These are phyloP conservation scores for Clusia tigrina DNA, from an alignment of 2,888 invertebrate species.

Conservation along the genomic window DNA sequence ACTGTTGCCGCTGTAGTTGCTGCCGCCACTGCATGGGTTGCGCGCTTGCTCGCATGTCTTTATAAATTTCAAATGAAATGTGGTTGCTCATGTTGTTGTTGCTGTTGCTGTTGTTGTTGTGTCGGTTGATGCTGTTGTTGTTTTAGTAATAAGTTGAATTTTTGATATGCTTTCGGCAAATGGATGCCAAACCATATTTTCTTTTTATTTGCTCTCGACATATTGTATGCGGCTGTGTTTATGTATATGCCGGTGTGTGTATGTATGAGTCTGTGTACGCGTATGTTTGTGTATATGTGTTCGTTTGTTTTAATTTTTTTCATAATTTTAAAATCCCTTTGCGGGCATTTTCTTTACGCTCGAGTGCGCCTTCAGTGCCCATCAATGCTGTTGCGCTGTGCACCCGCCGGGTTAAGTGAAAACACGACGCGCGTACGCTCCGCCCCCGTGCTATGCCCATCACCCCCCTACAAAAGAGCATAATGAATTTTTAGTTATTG, in stretches of 20 bases:
- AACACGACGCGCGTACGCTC: neutral
- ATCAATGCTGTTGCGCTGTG: neutral
- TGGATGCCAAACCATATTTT: constrained; percentile 30
- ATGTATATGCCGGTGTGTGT: constrained; percentile 1
- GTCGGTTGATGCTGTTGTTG: constrained; percentile 13
- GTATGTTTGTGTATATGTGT: neutral
- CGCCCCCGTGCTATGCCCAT: neutral
- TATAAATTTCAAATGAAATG: constrained; percentile 21
- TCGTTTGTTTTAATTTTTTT: neutral
- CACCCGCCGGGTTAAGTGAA: neutral
- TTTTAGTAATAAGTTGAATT: constrained; percentile 40
- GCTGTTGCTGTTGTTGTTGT: constrained; percentile 15
- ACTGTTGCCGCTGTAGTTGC: constrained; percentile 5
- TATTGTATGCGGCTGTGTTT: neutral
- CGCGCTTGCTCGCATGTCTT: neutral
- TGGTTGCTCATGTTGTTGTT: constrained; percentile 14
- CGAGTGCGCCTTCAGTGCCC: neutral
- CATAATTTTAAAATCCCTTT: neutral
- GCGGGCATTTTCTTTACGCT: neutral
- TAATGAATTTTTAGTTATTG: constrained; percentile 55
- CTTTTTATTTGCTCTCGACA: neutral
- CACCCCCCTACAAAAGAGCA: constrained; percentile 33
- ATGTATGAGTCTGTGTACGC: constrained; percentile 2
- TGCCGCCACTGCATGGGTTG: neutral
- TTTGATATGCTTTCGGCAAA: constrained; percentile 39